Base-by-base conservation (phyloP, 2,888 invertebrate species). In the Byasa hedistus region DNA sequence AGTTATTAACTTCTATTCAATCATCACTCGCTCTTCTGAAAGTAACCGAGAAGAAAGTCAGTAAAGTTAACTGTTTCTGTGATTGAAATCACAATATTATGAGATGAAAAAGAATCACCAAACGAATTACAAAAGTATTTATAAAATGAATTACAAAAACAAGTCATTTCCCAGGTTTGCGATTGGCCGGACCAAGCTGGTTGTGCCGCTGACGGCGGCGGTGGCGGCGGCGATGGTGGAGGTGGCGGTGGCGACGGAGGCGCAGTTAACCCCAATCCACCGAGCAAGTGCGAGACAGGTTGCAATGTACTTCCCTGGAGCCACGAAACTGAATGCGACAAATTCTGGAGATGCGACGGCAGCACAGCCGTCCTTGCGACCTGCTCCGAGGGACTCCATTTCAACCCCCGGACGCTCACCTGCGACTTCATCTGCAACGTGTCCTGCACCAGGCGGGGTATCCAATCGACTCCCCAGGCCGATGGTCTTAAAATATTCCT, bases 351-450 rank as follows among this genome's bases (percentile, higher is more conserved):
- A 0, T 91, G 91, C 59, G 75, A 81, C 3, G 85, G 83, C 0
- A 64, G 77, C 0, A 65, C 67, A 0, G 72, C 80, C 1, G 73
- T 79, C 21, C 39, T 87, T 27, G 74, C 75, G 0, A 68, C 73
- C 0, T 91, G 91, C 69, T 71, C 87, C 1, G 84, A 86, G 73
- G 91, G 91, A 22, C 76, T 91, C 5, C 79, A 84, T 61, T 91
- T 88, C 78, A 91, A 91, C 61, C 75, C 73, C 0, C 70, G 48
- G 0, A 83, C 82, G 0, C 71, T 69, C 1, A 84, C 84, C 0
- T 91, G 91, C 63, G 91, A 91, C 68, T 89, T 86, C 61, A 78
- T 76, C 1, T 82, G 80, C 70, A 87, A 89, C 51, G 83, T 78
- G 1, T 77, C 76, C 1, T 90, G 89, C 56, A 73, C 75, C 0